Base-by-base conservation (phyloP, 1,140 invertebrate genomes). In the Lysiphlebus fabarum region DNA sequence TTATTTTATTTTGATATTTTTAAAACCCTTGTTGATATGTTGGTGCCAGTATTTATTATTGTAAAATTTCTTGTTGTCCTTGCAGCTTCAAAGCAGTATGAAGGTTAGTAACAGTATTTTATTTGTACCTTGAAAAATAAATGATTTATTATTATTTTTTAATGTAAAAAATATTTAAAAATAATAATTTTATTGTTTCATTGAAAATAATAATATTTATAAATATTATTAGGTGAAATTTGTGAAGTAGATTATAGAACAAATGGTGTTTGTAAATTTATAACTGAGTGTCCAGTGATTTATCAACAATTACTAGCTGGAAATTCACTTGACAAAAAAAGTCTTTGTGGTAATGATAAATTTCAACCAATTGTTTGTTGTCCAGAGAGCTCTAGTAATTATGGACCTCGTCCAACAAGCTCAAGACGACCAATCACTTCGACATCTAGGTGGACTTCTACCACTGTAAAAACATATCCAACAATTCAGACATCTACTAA, bases 301-400 rank as follows among this genome's bases (percentile, higher is more conserved):
- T 70, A 72, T 40, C 9, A 71, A 0, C 42, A 64, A 6, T 34
- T 73, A 1, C 36, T 74, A 2, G 26, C 58, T 8, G 74, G 74
- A 7, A 54, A 59, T 6, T n/a, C 37, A 6, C 66, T 70, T 1
- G 17, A 26, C 17, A 26, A 26, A 0, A 41, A 54, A 2, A 34
- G 1, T 0, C 9, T 64, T 0, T 78, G 76, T 9, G 62, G 65
- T 33, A 74, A 54, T 56, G 1, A 1, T 0, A 11, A 38, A 40
- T 59, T 43, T 0, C 59, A 67, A 0, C 70, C 70, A 1, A 33
- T 77, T 1, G 65, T 78, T 0, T 78, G 76, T 42, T 78, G 76
- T 55, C 75, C 75, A 50, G 9, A 40, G 17, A 36, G 9, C 4
- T 38, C 57, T n/a, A 54, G 38, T 43, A 40, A 17, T 42, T 33